Evolutionary conservation across 2,113 vertebrate species (phyloP).

Genomic region (Xyliphius kryptos): DNA sequence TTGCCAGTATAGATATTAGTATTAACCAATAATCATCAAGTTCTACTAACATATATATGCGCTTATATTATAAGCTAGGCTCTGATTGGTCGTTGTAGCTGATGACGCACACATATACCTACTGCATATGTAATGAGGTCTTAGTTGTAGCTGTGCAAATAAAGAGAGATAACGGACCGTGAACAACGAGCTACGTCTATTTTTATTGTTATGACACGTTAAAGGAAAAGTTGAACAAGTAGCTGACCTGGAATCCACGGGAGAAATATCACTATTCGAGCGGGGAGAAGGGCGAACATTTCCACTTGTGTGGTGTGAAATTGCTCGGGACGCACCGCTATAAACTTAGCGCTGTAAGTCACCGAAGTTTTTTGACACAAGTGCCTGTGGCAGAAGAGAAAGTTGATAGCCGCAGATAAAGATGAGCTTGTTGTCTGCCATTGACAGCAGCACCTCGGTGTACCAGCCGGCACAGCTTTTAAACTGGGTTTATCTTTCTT

Average conservation of each 20-base stretch:
- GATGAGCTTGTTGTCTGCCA: constrained; percentile 98
- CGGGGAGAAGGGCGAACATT: constrained; percentile 54
- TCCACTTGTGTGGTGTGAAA: constrained; percentile 43
- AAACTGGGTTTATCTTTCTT: constrained; percentile 97
- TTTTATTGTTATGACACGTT: constrained; percentile 44
- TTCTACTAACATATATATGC: constrained; percentile 7
- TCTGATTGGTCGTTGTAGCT: constrained; percentile 49
- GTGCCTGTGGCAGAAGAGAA: constrained; percentile 54
- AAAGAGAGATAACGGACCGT: constrained; percentile 70
- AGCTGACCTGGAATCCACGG: constrained; percentile 60
- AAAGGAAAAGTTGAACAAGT: constrained; percentile 61
- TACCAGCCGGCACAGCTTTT: constrained; percentile 97
- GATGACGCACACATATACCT: constrained; percentile 48
- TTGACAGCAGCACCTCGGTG: constrained; percentile 94
- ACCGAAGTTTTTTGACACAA: constrained; percentile 50
- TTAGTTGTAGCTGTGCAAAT: constrained; percentile 57
- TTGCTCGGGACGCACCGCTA: constrained; percentile 34
- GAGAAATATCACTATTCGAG: constrained; percentile 53
- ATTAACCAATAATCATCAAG: constrained; percentile 34
- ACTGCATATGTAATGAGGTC: constrained; percentile 57
- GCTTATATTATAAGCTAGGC: constrained; percentile 8
- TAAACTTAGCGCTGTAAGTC: constrained; percentile 35
- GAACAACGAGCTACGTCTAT: constrained; percentile 56
- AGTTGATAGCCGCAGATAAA: constrained; percentile 64
- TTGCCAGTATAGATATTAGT: constrained; percentile 4